Evolutionary conservation across 2,888 invertebrate genomes (phyloP), one percentile per base, ranked within the genome.

Genomic region (Bellardia pandia): DNA sequence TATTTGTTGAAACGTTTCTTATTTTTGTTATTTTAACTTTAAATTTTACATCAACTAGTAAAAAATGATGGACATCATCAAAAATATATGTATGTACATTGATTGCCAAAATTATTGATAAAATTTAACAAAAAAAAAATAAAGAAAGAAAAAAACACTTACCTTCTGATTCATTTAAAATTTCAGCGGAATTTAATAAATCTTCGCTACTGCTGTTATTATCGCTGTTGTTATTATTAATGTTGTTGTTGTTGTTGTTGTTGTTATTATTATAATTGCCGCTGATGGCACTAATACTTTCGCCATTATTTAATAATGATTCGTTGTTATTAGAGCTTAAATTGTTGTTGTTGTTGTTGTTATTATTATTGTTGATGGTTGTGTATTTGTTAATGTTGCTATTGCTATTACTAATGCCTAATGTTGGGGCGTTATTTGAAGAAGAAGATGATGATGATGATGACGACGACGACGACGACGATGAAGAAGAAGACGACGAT

Each of bases 81-180:
- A 56, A 56, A 56, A 56, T 53, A 8, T n/a, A n/a, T n/a, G n/a
- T n/a, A n/a, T n/a, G n/a, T n/a, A 16, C 16, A 53, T 8, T 2
- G n/a, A 58, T 13, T 58, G 6, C 51, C 51, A n/a, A 51, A 51
- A 51, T 51, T n/a, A n/a, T 51, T 51, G 1, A 51, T n/a, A 51
- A 51, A 51, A 48, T 5, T 14, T 48, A 13, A 14, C 3, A 80
- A 45, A 30, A 45, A 53, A 11, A 66, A 30, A 14, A 45, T 3
- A 72, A 53, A 51, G 37, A 58, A 51, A 56, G 53, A 23, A 64
- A 45, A 62, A 69, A 68, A 45, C 64, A 77, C 88, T 88, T 62
- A 88, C 89, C 88, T 82, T 85, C 89, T 72, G 86, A 88, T 82
- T 88, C 85, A 78, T 81, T 83, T 64, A 88, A 88, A 76, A 89